Evolutionary conservation across 2,888 invertebrate species (phyloP).

Genomic region (Alloplasta piceator): DNA sequence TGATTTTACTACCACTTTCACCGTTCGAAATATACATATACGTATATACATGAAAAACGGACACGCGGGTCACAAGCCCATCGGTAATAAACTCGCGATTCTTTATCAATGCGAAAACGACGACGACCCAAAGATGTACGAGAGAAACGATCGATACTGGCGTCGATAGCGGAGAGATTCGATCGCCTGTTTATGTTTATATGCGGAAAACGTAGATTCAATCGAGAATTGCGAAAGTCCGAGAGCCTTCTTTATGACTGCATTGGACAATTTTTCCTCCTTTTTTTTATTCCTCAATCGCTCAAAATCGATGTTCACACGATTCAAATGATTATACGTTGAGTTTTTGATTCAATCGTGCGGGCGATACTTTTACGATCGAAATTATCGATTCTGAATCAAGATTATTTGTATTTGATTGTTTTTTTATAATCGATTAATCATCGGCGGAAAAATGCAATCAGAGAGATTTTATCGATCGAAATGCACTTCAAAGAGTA

Average conservation of each 20-base stretch:
- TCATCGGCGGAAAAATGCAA: background rate
- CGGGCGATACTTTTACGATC: background rate
- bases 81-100: slow-evolving; percentile 52
- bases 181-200: slow-evolving; percentile 22
- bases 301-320: background rate
- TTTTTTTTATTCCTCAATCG: background rate
- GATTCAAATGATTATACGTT: background rate
- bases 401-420: background rate
- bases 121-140: slow-evolving; percentile 48
- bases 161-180: slow-evolving; percentile 42
- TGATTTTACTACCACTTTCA: slow-evolving; percentile 46
- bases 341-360: background rate
- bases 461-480: slow-evolving; percentile 32
- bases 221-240: slow-evolving; percentile 34
- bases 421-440: background rate
- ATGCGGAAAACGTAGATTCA: slow-evolving; percentile 22
- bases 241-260: background rate
- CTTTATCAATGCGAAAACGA: slow-evolving; percentile 29
- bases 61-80: slow-evolving; percentile 26
- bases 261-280: background rate
- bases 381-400: background rate
- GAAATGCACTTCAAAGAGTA: slow-evolving; percentile 43
- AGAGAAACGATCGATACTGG: slow-evolving; percentile 55
- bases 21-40: background rate
- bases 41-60: slow-evolving; percentile 7